These are phyloP conservation scores for Laticauda laticaudata DNA, from an alignment of 2,113 vertebrate species.

Conservation along the genomic window DNA sequence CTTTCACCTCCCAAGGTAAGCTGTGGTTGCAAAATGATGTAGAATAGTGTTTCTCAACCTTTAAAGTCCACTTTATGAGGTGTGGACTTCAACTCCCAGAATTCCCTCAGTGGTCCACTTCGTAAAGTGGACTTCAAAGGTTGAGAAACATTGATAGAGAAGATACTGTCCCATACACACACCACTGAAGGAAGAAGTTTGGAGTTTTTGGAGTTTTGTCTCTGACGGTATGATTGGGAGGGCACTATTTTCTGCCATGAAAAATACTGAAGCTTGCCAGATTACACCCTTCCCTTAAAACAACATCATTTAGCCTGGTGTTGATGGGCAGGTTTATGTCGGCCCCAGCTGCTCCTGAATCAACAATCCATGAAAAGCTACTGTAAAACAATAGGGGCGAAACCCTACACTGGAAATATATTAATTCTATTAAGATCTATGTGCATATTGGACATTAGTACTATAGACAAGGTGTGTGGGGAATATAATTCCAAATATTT, in stretches of 20 bases:
- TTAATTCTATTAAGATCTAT: constrained; percentile 76
- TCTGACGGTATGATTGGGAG: not conserved
- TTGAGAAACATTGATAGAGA: not conserved
- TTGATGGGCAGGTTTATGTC: constrained; percentile 38
- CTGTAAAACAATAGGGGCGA: constrained; percentile 57
- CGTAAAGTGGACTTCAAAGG: no score
- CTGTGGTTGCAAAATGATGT: not conserved
- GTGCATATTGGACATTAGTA: constrained; percentile 67
- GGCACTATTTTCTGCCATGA: not conserved
- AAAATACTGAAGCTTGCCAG: not conserved
- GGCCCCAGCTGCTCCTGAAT: constrained; percentile 12
- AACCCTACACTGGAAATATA: constrained; percentile 65
- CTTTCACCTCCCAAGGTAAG: not conserved
- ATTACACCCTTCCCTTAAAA: not conserved
- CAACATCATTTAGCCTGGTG: not conserved
- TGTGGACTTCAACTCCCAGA: not conserved
- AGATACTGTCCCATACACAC: not conserved
- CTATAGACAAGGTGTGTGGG: constrained; percentile 67
- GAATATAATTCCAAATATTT: constrained; percentile 77
- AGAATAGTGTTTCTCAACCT: not conserved
- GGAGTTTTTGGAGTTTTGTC: not conserved
- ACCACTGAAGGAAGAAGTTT: not conserved
- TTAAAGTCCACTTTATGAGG: not conserved
- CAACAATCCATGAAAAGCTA: constrained; percentile 60
- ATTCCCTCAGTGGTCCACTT: not conserved